Conservation (phyloP, 2,113 vertebrate species). For the Nothobranchius kuhntae region DNA sequence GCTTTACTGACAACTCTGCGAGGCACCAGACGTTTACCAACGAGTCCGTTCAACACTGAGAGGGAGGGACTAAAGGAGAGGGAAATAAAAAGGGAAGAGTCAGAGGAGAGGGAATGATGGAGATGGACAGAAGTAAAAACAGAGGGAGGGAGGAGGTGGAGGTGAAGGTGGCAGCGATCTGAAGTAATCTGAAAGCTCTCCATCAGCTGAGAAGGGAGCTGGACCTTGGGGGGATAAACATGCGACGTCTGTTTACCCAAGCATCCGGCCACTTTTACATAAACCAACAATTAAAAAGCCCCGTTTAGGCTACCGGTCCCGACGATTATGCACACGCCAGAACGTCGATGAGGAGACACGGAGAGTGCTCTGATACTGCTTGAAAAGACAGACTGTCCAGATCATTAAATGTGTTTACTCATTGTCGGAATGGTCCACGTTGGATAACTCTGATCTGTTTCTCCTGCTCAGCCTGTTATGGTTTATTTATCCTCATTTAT, state of each 20-base stretch:
- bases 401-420: constrained; percentile 15
- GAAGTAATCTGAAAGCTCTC: constrained; percentile 50
- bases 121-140: neutral
- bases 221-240: constrained; percentile 32
- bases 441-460: neutral
- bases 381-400: neutral
- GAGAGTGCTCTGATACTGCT: constrained; percentile 13
- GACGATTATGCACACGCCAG: constrained; percentile 44
- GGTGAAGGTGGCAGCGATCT: constrained; percentile 8
- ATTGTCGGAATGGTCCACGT: neutral
- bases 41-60: constrained; percentile 57
- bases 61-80: constrained; percentile 39
- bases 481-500: neutral
- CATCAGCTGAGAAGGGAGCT: constrained; percentile 36
- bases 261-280: constrained; percentile 58
- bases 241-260: constrained; percentile 57
- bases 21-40: constrained; percentile 68
- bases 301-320: constrained; percentile 44
- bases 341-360: constrained; percentile 31
- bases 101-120: neutral
- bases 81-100: neutral
- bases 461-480: neutral
- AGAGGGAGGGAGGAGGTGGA: constrained; percentile 25
- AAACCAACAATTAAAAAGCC: constrained; percentile 68
- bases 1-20: constrained; percentile 71